phyloP scores from a whole-genome alignment of 2,888 invertebrate genomes.

The Thera britannica region DNA sequence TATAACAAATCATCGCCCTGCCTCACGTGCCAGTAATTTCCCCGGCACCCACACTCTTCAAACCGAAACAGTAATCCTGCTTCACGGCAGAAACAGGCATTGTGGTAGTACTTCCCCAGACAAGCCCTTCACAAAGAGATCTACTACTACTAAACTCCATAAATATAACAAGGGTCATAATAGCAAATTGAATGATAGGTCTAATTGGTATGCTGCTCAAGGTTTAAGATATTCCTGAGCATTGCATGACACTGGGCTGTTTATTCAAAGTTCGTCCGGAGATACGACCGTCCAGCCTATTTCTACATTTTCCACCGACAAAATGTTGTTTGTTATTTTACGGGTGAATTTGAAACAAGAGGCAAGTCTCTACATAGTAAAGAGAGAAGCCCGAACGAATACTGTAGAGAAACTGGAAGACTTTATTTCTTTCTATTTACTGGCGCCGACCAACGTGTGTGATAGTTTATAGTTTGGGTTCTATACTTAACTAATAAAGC shows the following conservation, averaged over 20 bases:
- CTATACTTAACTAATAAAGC: too few species aligned
- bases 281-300: slow-evolving; percentile 19
- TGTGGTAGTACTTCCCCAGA: too few species aligned
- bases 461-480: too few species aligned
- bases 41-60: too few species aligned
- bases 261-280: slow-evolving; percentile 17
- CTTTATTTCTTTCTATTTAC: neutral
- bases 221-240: slow-evolving; percentile 9
- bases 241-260: slow-evolving; percentile 27
- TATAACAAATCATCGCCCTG: neutral
- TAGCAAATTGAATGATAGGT: slow-evolving; percentile 2
- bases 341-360: neutral
- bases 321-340: slow-evolving; percentile 16
- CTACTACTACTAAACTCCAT: too few species aligned
- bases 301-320: slow-evolving; percentile 19
- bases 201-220: slow-evolving; percentile 14
- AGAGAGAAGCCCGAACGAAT: neutral
- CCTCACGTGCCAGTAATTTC: too few species aligned
- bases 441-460: too few species aligned
- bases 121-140: too few species aligned
- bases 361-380: neutral
- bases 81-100: too few species aligned
- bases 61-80: too few species aligned
- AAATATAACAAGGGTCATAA: slow-evolving; percentile 1
- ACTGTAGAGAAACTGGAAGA: neutral